Percentiles rank a stretch among this genome's conserved stretches.
Conservation (phyloP, 2,113 vertebrate species). For the Mustela nigripes region DNA sequence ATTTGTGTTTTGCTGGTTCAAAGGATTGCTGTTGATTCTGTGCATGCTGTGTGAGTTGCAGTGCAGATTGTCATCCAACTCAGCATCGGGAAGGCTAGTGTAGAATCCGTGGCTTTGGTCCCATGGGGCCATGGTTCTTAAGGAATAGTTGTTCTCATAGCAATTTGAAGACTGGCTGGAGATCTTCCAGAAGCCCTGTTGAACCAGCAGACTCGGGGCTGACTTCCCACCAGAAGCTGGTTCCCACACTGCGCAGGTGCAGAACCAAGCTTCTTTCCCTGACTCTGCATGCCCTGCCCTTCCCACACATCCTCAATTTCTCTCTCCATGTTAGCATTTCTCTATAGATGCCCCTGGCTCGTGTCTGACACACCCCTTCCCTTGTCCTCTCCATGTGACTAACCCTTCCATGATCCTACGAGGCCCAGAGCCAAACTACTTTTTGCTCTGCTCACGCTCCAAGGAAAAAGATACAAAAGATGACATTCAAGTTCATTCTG, state of each 20-base stretch:
- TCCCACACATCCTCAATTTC: not conserved
- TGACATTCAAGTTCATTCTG: not conserved
- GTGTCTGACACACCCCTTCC: not conserved
- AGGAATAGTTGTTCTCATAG: not conserved
- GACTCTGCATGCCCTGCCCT: not conserved
- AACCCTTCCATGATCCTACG: not conserved
- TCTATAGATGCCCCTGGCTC: not conserved
- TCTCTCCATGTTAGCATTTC: not conserved
- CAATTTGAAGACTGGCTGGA: not conserved
- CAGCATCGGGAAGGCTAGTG: not conserved
- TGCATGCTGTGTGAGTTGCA: not conserved
- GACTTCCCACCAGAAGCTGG: not conserved
- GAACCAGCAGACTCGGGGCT: not conserved
- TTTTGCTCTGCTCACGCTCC: not conserved
- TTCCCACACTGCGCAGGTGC: not conserved
- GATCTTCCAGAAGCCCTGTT: not conserved
- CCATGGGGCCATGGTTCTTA: not conserved
- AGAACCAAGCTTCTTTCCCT: not conserved
- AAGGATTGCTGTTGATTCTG: not conserved
- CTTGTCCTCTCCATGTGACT: not conserved
- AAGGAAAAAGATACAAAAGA: not conserved
- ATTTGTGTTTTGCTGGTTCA: not conserved
- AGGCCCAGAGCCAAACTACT: too few relatives aligned
- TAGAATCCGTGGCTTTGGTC: not conserved
- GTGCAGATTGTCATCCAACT: not conserved